Conservation (phyloP, 1,140 invertebrate species). For the Saccostrea glomerata region DNA sequence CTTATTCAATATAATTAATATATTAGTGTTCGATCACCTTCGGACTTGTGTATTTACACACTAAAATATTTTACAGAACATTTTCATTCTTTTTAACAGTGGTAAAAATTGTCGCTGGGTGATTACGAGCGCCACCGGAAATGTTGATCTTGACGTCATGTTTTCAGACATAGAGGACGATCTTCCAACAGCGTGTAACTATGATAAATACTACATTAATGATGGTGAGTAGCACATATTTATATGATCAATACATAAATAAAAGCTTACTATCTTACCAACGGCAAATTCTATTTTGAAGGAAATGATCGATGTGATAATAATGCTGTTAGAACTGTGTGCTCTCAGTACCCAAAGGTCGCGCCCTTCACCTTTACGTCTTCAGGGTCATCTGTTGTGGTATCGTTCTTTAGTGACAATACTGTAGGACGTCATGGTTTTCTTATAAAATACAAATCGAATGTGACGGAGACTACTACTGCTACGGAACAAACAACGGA, state of each 20-base stretch:
- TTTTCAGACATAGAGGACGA: slow-evolving; percentile 51
- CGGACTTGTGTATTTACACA: not conserved
- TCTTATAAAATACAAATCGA: slow-evolving; percentile 43
- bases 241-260: too few species aligned
- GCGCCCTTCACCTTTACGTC: slow-evolving; percentile 46
- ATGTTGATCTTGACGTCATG: slow-evolving; percentile 51
- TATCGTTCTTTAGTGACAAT: slow-evolving; percentile 51
- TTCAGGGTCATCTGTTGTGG: slow-evolving; percentile 40
- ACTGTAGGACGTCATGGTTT: slow-evolving; percentile 51
- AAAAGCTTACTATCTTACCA: too few species aligned
- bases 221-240: slow-evolving; percentile 39
- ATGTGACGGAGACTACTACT: slow-evolving; percentile 16
- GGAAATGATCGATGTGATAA: slow-evolving; percentile 48
- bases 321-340: slow-evolving; percentile 45
- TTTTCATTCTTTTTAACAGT: slow-evolving; percentile 37
- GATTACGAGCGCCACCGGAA: slow-evolving; percentile 24
- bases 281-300: not conserved
- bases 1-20: not conserved
- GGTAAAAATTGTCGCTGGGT: slow-evolving; percentile 50
- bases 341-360: slow-evolving; percentile 50
- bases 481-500: not conserved
- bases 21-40: not conserved
- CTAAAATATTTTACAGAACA: not conserved
- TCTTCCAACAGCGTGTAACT: slow-evolving; percentile 30
- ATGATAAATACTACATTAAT: slow-evolving; percentile 53